Conservation (phyloP, 2,797 vertebrate species). For the Eulemur coronatus region DNA sequence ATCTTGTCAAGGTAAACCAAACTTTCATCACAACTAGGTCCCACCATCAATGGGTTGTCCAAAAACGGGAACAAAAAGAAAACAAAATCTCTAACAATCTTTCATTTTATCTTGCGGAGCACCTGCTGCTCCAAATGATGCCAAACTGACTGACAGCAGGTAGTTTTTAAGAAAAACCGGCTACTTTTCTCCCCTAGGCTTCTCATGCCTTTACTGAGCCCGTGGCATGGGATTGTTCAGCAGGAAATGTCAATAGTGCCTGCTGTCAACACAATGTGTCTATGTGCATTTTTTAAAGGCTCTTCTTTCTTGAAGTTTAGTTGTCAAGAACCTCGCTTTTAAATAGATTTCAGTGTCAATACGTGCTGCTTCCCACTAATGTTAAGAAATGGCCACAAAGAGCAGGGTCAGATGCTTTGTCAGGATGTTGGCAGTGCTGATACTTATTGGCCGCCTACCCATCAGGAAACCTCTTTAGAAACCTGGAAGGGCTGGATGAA, state of each 20-base stretch:
- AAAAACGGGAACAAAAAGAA: slow-evolving; percentile 59
- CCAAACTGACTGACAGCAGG: slow-evolving; percentile 77
- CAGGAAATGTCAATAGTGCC: slow-evolving; percentile 48
- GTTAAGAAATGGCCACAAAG: slow-evolving; percentile 61
- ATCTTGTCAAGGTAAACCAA: slow-evolving; percentile 75
- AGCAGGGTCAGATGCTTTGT: slow-evolving; percentile 47
- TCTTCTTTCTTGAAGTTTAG: slow-evolving; percentile 60
- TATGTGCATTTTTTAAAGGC: slow-evolving; percentile 54
- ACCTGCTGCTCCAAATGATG: slow-evolving; percentile 74
- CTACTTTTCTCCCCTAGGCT: slow-evolving; percentile 31
- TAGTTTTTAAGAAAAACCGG: slow-evolving; percentile 70
- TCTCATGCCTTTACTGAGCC: neutral
- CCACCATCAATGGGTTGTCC: slow-evolving; percentile 67
- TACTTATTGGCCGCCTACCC: slow-evolving; percentile 22
- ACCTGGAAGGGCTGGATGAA: slow-evolving; percentile 23
- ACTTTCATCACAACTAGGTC: slow-evolving; percentile 78
- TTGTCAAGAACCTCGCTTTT: slow-evolving; percentile 56
- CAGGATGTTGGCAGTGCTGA: slow-evolving; percentile 11
- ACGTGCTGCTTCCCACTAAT: slow-evolving; percentile 56
- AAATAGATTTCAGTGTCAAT: slow-evolving; percentile 66
- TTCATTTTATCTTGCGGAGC: slow-evolving; percentile 77
- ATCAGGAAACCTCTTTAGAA: slow-evolving; percentile 62
- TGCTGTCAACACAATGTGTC: slow-evolving; percentile 66
- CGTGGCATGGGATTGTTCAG: slow-evolving; percentile 22
- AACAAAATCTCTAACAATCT: slow-evolving; percentile 71